Conservation (phyloP, 2,113 vertebrate species). For the Thunnus maccoyii region DNA sequence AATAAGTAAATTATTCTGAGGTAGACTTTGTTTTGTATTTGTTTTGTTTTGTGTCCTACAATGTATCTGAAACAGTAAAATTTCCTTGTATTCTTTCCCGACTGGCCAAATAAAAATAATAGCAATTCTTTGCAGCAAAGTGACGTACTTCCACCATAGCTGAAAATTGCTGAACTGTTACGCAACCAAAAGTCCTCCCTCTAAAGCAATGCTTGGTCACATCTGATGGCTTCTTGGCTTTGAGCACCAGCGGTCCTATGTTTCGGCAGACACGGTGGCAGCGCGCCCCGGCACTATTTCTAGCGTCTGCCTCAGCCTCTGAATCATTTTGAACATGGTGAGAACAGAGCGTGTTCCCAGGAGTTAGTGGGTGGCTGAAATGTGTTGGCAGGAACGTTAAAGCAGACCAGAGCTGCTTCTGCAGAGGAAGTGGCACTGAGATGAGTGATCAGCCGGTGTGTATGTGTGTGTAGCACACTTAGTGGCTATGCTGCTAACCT, state of each 20-base stretch:
- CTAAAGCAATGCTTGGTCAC: slow-evolving; percentile 29
- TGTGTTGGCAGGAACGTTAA: slow-evolving; percentile 70
- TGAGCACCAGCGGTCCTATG: slow-evolving; percentile 31
- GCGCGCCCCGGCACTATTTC: slow-evolving; percentile 68
- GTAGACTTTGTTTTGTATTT: too few relatives aligned
- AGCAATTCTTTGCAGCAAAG: not conserved
- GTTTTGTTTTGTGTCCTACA: too few relatives aligned
- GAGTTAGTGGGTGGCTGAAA: slow-evolving; percentile 79
- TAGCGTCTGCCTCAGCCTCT: slow-evolving; percentile 66
- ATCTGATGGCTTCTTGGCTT: slow-evolving; percentile 48
- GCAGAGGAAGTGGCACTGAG: slow-evolving; percentile 60
- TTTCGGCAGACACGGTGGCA: slow-evolving; percentile 60
- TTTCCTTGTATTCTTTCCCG: not conserved
- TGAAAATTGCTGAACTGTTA: slow-evolving; percentile 21
- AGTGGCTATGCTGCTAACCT: slow-evolving; percentile 84
- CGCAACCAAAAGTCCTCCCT: slow-evolving; percentile 16
- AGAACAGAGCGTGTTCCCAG: slow-evolving; percentile 69
- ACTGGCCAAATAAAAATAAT: not conserved
- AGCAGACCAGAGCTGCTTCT: slow-evolving; percentile 63
- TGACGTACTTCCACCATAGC: not conserved
- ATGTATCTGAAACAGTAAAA: not conserved
- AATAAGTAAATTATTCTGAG: not conserved
- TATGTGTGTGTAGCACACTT: slow-evolving; percentile 37
- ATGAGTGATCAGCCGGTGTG: slow-evolving; percentile 37
- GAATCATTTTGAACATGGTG: slow-evolving; percentile 71